Evolutionary conservation across 1,140 invertebrate genomes (phyloP), one percentile per base, ranked within the genome.

Genomic region (Cotesia chilonis): DNA sequence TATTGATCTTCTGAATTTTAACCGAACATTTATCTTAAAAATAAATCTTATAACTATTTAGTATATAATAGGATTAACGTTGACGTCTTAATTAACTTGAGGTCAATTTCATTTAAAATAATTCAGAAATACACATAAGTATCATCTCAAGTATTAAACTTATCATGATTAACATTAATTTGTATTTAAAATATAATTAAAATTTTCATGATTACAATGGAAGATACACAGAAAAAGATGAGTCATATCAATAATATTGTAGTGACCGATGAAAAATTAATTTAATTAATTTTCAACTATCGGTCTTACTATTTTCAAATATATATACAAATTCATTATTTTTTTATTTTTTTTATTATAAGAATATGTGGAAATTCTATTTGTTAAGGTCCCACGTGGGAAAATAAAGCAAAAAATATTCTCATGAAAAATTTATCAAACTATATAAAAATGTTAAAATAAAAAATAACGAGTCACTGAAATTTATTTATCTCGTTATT

Each of bases 181-280:
- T 17, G 54, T 55, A 55, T 55, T 55, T 55, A 55, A 55, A 55
- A 55, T 55, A 55, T 55, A 55, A 14, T 14, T 55, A 55, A 55
- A 55, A 17, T 12, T 55, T 55, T 55, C 54, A 55, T 55, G 54
- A n/a, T 17, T 17, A 17, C 17, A 55, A 55, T 55, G 54, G 54
- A 55, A 55, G 54, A 55, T 14, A 55, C 2, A 55, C 12, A 55
- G 54, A 55, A 17, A 17, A 55, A 17, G 17, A 17, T 17, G 12
- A 55, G 12, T 55, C 3, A 55, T 14, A 17, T 17, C 17, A 55
- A 55, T 55, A 5, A 55, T 14, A 12, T 17, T 55, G 17, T 55
- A n/a, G 12, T 55, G n/a, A 17, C 12, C 54, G 12, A 14, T 55
- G n/a, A 55, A 55, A 55, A 55, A 55, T 4, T 51, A 2, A 51